Conservation (phyloP, 1,140 invertebrate species). For the Parasteatoda tepidariorum region DNA sequence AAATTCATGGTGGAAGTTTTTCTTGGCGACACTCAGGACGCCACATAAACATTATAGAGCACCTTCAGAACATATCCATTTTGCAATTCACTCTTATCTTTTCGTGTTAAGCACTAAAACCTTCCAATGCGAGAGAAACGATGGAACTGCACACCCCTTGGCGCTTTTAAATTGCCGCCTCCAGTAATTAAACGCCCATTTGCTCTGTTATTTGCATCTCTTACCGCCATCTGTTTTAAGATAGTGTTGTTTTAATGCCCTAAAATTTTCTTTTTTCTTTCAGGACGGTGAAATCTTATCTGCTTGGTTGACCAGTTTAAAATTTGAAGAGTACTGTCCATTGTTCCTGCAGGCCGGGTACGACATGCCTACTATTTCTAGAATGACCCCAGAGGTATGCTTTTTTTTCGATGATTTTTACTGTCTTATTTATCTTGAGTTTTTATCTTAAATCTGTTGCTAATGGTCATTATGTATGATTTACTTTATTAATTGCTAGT, state of each 20-base stretch:
- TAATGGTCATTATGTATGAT: too few relatives aligned
- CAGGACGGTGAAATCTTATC: slow-evolving; percentile 93
- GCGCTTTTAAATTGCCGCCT: background rate
- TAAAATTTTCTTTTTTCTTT: slow-evolving; percentile 64
- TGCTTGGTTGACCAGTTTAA: slow-evolving; percentile 92
- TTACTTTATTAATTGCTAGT: too few relatives aligned
- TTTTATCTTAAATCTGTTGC: too few relatives aligned
- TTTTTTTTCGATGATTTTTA: background rate
- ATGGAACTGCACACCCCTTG: too few relatives aligned
- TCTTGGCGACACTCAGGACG: too few relatives aligned
- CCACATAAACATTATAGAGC: too few relatives aligned
- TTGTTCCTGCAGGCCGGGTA: slow-evolving; percentile 96
- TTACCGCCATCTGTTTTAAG: background rate
- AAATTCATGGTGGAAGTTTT: too few relatives aligned
- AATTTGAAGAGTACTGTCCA: slow-evolving; percentile 95
- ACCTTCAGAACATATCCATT: too few relatives aligned
- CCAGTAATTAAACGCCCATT: background rate
- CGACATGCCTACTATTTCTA: slow-evolving; percentile 95
- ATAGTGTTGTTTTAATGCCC: slow-evolving; percentile 18
- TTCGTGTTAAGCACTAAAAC: too few relatives aligned
- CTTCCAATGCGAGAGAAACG: too few relatives aligned
- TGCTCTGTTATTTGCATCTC: background rate
- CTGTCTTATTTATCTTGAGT: background rate
- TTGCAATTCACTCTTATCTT: too few relatives aligned
- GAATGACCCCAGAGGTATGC: slow-evolving; percentile 95